phyloP scores from a whole-genome alignment of 2,888 invertebrate species.

The Ophioninae sp. region DNA sequence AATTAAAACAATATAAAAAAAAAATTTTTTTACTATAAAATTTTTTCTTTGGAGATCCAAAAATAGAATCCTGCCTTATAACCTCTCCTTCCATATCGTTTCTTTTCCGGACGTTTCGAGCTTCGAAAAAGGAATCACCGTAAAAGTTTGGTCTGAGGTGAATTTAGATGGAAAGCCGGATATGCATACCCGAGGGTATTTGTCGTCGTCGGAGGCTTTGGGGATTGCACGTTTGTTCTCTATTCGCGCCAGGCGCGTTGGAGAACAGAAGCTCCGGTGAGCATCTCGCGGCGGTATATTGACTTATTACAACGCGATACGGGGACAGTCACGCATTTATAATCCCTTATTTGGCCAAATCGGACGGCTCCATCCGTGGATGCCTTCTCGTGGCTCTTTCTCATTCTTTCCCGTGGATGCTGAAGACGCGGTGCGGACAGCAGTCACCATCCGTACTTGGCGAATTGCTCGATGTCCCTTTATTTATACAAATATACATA shows the following conservation, averaged over 20 bases:
- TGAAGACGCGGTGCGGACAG: slow-evolving; percentile 26
- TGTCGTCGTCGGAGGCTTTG: slow-evolving; percentile 31
- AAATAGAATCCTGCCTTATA: too few species aligned
- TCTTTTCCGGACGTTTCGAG: background rate
- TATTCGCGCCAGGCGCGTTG: slow-evolving; percentile 53
- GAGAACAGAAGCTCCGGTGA: slow-evolving; percentile 34
- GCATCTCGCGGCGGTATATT: slow-evolving; percentile 68
- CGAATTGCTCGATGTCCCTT: slow-evolving; percentile 75
- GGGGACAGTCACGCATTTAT: slow-evolving; percentile 73
- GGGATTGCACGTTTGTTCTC: slow-evolving; percentile 44
- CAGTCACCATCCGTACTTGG: slow-evolving; percentile 73
- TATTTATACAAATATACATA: slow-evolving; percentile 32
- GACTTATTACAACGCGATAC: slow-evolving; percentile 74
- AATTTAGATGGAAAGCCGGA: slow-evolving; percentile 2
- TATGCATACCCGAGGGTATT: background rate
- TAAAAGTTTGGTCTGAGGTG: background rate
- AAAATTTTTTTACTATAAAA: too few species aligned
- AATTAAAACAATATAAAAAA: too few species aligned
- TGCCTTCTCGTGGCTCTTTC: background rate
- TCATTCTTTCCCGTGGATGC: slow-evolving; percentile 23
- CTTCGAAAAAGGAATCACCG: background rate
- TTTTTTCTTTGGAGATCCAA: too few species aligned
- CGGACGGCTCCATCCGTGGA: slow-evolving; percentile 75
- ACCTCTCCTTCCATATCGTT: too few species aligned
- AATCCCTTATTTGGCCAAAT: slow-evolving; percentile 78